Base-by-base conservation (phyloP, 2,888 invertebrate genomes). In the Acanthosepion pharaonis region DNA sequence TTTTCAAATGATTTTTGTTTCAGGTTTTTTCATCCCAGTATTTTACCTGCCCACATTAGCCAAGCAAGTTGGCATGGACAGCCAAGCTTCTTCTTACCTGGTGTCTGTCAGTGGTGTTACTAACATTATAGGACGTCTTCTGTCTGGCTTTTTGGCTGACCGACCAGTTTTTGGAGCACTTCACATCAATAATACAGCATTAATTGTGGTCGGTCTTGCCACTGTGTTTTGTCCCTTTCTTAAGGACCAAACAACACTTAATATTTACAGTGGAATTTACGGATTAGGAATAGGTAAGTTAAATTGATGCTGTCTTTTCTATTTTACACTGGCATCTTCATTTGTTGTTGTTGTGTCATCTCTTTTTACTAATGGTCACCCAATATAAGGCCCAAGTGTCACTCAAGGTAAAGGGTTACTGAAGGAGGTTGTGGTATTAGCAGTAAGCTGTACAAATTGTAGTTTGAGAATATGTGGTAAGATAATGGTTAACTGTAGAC, bases 61-160 rank as follows among this genome's bases (percentile, higher is more conserved):
- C 0, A 96, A 96, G 6, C 96, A 96, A 0, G 98, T 96, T 42
- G 96, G 96, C 8, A 96, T 96, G 91, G 95, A 96, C 2, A 95
- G 95, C 18, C 95, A 96, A 0, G 97, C 98, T 1, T 98, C 98
- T 0, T 98, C 98, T 8, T 98, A 98, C 97, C 98, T 99, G 95
- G 98, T 99, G 51, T 98, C 99, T 0, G 98, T 98, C 8, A 98
- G 99, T 96, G 99, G 99, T 91, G 98, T 99, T 94, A 98, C 99
- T 1, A 99, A 99, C 97, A 99, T 99, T 0, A 97, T 99, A 94
- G 99, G 99, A 94, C 98, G 99, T 98, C 98, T 99, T 33, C 97
- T 98, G 28, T 99, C 96, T n/a, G 97, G 99, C 96, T 97, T 98
- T 96, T 96, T 98, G 48, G 97, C 95, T 97, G 99, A 97, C 98